Conservation (phyloP, 1,140 invertebrate species). For the Drosophila baimaii region DNA sequence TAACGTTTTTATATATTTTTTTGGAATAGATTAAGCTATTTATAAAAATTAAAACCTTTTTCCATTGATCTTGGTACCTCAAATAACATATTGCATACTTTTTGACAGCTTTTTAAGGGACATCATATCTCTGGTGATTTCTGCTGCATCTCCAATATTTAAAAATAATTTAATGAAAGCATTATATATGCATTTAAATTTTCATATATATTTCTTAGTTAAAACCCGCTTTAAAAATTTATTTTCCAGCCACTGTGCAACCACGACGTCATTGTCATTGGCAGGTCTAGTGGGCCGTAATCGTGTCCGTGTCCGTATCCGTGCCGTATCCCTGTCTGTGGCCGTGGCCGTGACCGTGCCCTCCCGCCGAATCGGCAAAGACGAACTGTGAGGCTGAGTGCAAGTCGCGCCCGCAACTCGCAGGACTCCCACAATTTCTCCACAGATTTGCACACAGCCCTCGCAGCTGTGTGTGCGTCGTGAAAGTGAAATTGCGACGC, state of each 20-base stretch:
- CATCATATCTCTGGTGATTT: too few relatives aligned
- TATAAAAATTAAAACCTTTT: too few relatives aligned
- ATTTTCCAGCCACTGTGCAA: conserved; percentile 16
- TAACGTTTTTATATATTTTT: too few relatives aligned
- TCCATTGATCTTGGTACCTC: too few relatives aligned
- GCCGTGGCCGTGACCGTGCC: conserved; percentile 10
- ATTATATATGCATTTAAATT: too few relatives aligned
- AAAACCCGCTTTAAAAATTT: too few relatives aligned
- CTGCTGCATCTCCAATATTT: too few relatives aligned
- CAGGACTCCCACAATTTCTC: conserved; percentile 24
- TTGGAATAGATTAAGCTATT: too few relatives aligned
- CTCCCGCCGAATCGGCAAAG: conserved; percentile 41
- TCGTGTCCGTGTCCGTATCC: conserved; percentile 1
- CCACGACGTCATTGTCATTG: conserved; percentile 34
- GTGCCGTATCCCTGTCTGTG: neutral
- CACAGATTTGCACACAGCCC: conserved; percentile 27
- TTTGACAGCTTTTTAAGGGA: too few relatives aligned
- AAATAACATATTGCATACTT: too few relatives aligned
- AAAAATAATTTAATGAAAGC: neutral
- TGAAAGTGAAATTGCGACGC: conserved; percentile 76
- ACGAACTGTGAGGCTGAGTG: conserved; percentile 73
- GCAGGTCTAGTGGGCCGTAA: conserved; percentile 25
- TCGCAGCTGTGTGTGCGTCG: conserved; percentile 33
- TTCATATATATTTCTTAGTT: too few relatives aligned
- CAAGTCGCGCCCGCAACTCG: conserved; percentile 57